Evolutionary conservation across 2,797 vertebrate genomes (phyloP).

Genomic region (Sarcoramphus papa): DNA sequence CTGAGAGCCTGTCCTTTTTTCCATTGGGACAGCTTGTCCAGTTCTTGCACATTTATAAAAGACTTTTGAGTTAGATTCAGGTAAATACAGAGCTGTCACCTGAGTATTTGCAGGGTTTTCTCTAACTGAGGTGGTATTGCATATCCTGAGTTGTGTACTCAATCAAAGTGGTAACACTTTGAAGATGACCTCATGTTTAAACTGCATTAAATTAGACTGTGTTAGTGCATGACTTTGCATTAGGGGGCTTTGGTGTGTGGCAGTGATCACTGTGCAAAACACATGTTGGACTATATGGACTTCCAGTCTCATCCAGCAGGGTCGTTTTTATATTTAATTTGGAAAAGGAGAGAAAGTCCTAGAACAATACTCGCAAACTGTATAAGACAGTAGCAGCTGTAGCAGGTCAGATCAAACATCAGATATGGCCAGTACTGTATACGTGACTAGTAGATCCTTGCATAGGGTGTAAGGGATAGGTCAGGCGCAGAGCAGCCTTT

Average conservation of each 20-base stretch:
- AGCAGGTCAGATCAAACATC: background rate
- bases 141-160: background rate
- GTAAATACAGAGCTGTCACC: background rate
- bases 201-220: background rate
- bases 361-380: background rate
- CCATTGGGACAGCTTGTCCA: background rate
- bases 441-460: too few relatives aligned
- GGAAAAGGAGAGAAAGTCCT: background rate
- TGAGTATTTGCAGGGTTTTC: background rate
- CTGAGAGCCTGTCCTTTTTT: background rate
- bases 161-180: background rate
- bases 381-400: background rate
- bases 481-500: background rate
- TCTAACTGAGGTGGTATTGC: background rate
- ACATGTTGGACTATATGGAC: background rate
- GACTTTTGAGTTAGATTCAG: background rate
- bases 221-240: background rate
- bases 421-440: accelerated
- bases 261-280: background rate
- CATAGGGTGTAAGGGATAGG: accelerated
- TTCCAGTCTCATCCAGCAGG: background rate
- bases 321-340: background rate
- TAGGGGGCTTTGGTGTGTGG: background rate
- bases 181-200: background rate
- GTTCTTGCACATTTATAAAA: background rate